A percentile compares a stretch with the other conserved stretches of the same genome.
Evolutionary conservation across 2,113 vertebrate genomes (phyloP).

Genomic region (Atractosteus spatula): DNA sequence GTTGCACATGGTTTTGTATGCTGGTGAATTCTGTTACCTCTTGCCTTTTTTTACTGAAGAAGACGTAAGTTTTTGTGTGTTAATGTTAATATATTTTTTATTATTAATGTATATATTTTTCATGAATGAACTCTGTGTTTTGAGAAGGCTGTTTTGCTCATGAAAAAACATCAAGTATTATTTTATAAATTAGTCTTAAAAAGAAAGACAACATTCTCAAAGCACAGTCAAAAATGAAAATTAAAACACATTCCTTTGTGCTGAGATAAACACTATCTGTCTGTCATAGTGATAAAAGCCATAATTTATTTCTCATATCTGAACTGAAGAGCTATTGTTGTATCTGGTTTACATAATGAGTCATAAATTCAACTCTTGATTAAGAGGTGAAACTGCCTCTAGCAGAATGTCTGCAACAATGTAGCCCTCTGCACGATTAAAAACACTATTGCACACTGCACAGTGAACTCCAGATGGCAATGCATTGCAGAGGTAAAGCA

Average conservation of each 20-base stretch:
- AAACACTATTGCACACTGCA: slow-evolving; percentile 19
- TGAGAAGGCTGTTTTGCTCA: no score
- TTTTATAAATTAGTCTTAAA: background rate
- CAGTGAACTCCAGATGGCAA: background rate
- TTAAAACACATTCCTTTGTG: background rate
- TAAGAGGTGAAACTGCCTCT: slow-evolving; percentile 54
- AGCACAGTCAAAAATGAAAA: background rate
- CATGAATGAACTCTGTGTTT: no score
- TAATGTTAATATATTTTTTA: background rate
- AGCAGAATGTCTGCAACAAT: slow-evolving; percentile 50
- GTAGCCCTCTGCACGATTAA: slow-evolving; percentile 60
- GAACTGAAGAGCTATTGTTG: slow-evolving; percentile 57
- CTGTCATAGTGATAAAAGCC: background rate
- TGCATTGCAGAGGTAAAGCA: no score
- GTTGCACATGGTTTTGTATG: no score
- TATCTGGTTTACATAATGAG: slow-evolving; percentile 58
- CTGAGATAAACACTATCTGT: background rate
- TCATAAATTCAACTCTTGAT: slow-evolving; percentile 49
- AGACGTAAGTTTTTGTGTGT: background rate
- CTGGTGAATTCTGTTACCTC: no score
- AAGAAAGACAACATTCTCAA: background rate
- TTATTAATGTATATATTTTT: background rate
- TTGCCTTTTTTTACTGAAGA: no score
- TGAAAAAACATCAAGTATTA: background rate
- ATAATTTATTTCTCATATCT: slow-evolving; percentile 10